Evolutionary conservation across 2,113 vertebrate genomes (phyloP).

Genomic region (Bubo blakistoni): DNA sequence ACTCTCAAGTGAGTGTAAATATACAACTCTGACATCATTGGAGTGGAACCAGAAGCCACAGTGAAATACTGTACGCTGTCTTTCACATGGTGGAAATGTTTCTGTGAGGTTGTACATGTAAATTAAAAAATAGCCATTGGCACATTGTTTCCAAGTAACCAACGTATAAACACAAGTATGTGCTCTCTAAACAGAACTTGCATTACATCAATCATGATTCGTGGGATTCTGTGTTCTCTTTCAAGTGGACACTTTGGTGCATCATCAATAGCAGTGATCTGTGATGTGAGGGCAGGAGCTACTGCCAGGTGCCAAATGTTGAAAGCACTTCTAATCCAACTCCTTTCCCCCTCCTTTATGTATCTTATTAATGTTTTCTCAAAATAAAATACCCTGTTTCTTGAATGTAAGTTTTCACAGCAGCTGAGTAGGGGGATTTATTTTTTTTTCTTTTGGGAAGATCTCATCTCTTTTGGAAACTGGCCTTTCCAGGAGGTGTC

Average conservation of each 20-base stretch:
- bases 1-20: background rate
- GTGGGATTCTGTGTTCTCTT: background rate
- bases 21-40: background rate
- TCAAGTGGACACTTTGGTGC: background rate
- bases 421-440: background rate
- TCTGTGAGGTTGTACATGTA: background rate
- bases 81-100: background rate
- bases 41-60: background rate
- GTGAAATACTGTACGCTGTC: background rate
- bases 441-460: background rate
- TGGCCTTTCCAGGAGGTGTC: background rate
- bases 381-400: background rate
- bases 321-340: background rate
- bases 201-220: background rate
- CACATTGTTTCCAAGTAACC: slow-evolving; percentile 7
- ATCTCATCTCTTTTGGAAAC: background rate
- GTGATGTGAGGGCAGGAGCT: background rate
- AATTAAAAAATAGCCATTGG: background rate
- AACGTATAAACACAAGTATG: background rate
- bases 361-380: background rate
- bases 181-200: background rate
- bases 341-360: background rate
- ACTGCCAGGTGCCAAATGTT: background rate
- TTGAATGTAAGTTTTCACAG: background rate
- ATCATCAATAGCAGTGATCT: background rate